These are phyloP conservation scores for Melanchra persicariae DNA, from an alignment of 2,888 invertebrate genomes.

Conservation along the genomic window DNA sequence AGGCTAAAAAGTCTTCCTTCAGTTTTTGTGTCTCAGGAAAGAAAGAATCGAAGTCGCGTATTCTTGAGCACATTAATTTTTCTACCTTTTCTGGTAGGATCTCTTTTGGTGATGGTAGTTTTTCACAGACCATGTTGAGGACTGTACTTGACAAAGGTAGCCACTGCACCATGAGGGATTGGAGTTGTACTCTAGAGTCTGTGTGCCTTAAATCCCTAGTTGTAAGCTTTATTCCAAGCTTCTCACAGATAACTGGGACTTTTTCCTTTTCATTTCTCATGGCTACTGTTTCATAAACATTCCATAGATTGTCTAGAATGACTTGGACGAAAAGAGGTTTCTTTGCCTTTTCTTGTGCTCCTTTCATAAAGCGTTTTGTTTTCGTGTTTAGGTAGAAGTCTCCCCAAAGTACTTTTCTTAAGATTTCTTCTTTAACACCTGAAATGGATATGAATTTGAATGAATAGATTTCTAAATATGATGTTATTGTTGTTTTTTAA, in stretches of 20 bases:
- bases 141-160: conserved; percentile 95
- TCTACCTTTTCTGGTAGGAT: conserved; percentile 95
- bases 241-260: conserved; percentile 93
- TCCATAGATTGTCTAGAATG: conserved; percentile 97
- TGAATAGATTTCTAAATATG: too few species aligned
- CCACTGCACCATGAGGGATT: conserved; percentile 97
- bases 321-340: conserved; percentile 98
- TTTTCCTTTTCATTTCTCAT: conserved; percentile 94
- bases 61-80: conserved; percentile 94
- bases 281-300: conserved; percentile 96
- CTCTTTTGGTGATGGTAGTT: conserved; percentile 95
- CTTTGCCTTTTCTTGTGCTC: conserved; percentile 97
- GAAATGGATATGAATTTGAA: conserved; percentile 52
- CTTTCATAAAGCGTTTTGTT: conserved; percentile 95
- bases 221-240: conserved; percentile 94
- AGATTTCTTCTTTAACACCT: conserved; percentile 93
- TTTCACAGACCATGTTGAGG: conserved; percentile 94
- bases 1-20: conserved; percentile 93
- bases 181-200: conserved; percentile 94
- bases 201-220: conserved; percentile 94
- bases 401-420: conserved; percentile 97
- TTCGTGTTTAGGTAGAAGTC: conserved; percentile 97
- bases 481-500: too few species aligned
- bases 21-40: conserved; percentile 93
- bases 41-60: conserved; percentile 92